phyloP scores from a whole-genome alignment of 2,888 invertebrate genomes.

The Ceriagrion tenellum region DNA sequence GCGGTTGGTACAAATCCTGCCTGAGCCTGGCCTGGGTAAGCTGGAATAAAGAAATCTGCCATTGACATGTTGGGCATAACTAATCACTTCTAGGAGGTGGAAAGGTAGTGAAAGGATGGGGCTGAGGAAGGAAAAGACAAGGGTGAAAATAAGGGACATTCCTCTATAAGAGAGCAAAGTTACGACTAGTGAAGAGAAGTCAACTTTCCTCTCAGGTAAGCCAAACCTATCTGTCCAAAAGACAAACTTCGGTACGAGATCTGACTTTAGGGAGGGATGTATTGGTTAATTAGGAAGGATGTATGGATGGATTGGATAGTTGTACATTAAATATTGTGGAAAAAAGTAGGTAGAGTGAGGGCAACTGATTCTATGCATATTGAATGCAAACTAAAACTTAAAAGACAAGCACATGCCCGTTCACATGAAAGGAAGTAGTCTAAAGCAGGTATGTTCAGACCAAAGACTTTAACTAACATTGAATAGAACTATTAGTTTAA shows the following conservation, averaged over 20 bases:
- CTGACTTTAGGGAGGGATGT: constrained; percentile 53
- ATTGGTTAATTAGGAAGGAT: constrained; percentile 40
- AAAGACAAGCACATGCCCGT: constrained; percentile 67
- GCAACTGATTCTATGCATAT: constrained; percentile 64
- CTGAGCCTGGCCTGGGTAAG: constrained; percentile 66
- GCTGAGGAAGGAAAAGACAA: constrained; percentile 26
- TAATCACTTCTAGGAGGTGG: constrained; percentile 66
- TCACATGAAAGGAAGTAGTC: constrained; percentile 66
- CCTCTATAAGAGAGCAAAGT: constrained; percentile 62
- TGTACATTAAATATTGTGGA: constrained; percentile 55
- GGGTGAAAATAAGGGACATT: constrained; percentile 34
- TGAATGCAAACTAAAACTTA: constrained; percentile 64
- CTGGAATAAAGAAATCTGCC: constrained; percentile 68
- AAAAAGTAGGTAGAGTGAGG: constrained; percentile 62
- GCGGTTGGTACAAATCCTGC: constrained; percentile 63
- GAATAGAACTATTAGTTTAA: constrained; percentile 38
- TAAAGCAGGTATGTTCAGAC: constrained; percentile 59
- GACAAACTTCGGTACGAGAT: constrained; percentile 60
- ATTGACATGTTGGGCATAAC: constrained; percentile 67
- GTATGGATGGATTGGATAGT: constrained; percentile 34
- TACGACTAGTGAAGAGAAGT: constrained; percentile 63
- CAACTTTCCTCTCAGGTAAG: constrained; percentile 65
- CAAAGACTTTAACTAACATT: constrained; percentile 60
- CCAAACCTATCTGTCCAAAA: constrained; percentile 67
- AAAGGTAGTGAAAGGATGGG: constrained; percentile 54